Base-by-base conservation (phyloP, 1,140 invertebrate species). In the Pogonognathellus flavescens region DNA sequence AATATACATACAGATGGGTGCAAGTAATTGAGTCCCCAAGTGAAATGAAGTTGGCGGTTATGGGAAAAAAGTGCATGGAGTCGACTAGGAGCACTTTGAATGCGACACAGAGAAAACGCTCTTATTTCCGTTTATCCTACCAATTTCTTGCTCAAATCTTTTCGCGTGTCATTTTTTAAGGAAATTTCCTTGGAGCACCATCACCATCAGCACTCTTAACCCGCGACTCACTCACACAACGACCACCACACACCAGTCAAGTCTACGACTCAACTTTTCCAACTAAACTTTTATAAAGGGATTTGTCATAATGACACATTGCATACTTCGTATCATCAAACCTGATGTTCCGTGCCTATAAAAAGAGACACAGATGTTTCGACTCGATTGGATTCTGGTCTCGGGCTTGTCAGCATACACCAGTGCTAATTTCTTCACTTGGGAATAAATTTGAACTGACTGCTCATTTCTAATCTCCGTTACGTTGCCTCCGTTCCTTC, bases 251-350 rank as follows among this genome's bases (percentile, higher is more conserved):
- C 81, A 82, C 81, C 50, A 53, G 49, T 41, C 66, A 13, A 41
- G 11, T 25, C 31, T 22, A 13, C 22, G 18, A 57, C 50, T 81
- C 18, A 81, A 53, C 80, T 81, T 55, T 81, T 59, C 53, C 57
- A 55, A 52, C 62, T 83, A 83, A 87, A 87, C 84, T 87, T 87
- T 87, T 87, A 87, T 87, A 87, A 87, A 85, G 82, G 84, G 86
- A 87, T 87, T 87, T 87, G 86, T 87, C 84, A 85, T 87, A 87
- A 85, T 87, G 84, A 85, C 84, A 87, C 86, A 87, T 87, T 87
- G 84, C 82, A 31, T 84, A 53, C 49, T 83, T 82, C 80, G 59
- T 86, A 84, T 80, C 72, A 86, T 84, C 85, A 86, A 86, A 31
- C 82, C 72, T 84, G 53, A 76, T 80, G 50, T 80, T 84, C 18